Evolutionary conservation across 2,888 invertebrate genomes (phyloP).

Genomic region (Polydesmus complanatus): DNA sequence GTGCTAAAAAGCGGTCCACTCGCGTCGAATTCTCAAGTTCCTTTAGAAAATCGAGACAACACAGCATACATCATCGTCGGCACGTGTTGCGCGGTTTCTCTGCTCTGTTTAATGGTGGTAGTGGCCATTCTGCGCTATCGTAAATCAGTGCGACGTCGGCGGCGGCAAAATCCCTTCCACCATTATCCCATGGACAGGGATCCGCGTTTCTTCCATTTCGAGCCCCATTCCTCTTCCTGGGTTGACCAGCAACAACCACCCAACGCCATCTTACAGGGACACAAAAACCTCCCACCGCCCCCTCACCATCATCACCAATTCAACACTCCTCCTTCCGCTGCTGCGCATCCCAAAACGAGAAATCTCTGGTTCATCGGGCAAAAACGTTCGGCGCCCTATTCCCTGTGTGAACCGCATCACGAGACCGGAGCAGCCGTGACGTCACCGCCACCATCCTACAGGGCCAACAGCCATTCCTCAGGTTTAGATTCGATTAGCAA

Average conservation of each 20-base stretch:
- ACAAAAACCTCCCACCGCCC: not conserved
- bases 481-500: constrained; percentile 15
- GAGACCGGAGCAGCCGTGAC: not conserved
- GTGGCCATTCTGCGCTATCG: constrained; percentile 17
- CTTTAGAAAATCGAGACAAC: not conserved
- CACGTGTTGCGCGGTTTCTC: constrained; percentile 14
- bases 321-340: not conserved
- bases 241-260: no score
- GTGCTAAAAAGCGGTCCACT: not conserved
- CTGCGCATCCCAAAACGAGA: not conserved
- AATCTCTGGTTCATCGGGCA: constrained; percentile 12
- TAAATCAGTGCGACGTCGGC: not conserved
- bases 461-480: constrained; percentile 6
- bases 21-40: not conserved
- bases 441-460: not conserved
- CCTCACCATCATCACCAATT: not conserved
- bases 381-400: constrained; percentile 4
- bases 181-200: not conserved
- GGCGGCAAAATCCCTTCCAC: not conserved
- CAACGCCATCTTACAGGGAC: not conserved
- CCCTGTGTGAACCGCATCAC: constrained; percentile 1
- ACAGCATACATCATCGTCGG: constrained; percentile 18
- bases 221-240: not conserved
- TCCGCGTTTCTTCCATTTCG: not conserved
- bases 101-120: constrained; percentile 16